Base-by-base conservation (phyloP, 2,888 invertebrate species). In the Cephus pulcher region DNA sequence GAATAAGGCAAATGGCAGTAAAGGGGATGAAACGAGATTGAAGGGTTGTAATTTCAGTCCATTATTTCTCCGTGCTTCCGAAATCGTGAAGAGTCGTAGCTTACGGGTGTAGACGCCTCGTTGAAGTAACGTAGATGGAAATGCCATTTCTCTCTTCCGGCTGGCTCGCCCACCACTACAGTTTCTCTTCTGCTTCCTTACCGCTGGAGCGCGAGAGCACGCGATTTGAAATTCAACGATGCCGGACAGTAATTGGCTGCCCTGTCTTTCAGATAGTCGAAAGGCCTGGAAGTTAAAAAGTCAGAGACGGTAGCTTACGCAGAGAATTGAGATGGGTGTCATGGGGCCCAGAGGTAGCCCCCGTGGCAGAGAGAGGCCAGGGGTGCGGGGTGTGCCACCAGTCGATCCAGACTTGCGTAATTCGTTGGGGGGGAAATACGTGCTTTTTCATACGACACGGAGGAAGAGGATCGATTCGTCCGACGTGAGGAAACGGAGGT, bases 171-270 rank as follows among this genome's bases (percentile, higher is more conserved):
- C 34, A 33, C 32, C 68, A 30, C 30, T 30, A 74, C 77, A 79
- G 78, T 80, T 80, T 23, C 23, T 56, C 56, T 9, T 23, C 56
- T 56, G 23, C 56, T 56, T 56, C 56, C 56, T 56, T 56, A 23
- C 56, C 23, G 56, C 23, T 9, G 9, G 56, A 56, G 56, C 23
- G 56, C 56, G 23, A 34, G 23, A 40, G 73, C 78, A 77, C 35
- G 80, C 83, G 82, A 86, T 87, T 87, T 87, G 85, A 87, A 86
- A 87, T 87, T 87, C 85, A 86, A 86, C 84, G 84, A 85, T 76
- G 83, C 83, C 81, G 84, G 86, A 85, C 85, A 85, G 84, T 85
- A 86, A 83, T 82, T 81, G 77, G 79, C 80, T 80, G 77, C 78
- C 80, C 56, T 56, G 56, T 56, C 56, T 56, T 23, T 56, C 56